Conservation (phyloP, 2,797 vertebrate species). For the Argyrosomus regius region DNA sequence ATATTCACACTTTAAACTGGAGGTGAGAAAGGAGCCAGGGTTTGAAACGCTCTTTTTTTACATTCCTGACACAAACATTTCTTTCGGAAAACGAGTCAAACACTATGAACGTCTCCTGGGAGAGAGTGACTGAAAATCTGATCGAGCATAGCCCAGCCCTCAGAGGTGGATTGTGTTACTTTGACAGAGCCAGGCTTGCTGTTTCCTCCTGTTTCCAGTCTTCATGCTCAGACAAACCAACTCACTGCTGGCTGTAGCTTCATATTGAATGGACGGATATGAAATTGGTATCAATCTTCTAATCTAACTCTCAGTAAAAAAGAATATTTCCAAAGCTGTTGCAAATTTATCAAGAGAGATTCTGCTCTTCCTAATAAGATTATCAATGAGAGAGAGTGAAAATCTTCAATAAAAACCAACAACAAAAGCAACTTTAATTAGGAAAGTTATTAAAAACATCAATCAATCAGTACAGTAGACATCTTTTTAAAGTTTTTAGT, state of each 20-base stretch:
- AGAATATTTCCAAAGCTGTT: not conserved
- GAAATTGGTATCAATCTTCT: not conserved
- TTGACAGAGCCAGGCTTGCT: not conserved
- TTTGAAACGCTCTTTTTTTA: not conserved
- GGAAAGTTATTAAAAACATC: not conserved
- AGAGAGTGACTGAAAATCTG: not conserved
- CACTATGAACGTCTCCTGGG: not conserved
- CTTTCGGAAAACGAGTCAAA: not conserved
- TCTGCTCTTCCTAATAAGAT: not conserved
- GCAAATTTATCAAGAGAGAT: not conserved
- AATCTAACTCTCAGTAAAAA: not conserved
- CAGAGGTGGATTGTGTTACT: not conserved
- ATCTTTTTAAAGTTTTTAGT: not conserved
- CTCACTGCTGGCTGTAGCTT: not conserved
- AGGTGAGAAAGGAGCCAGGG: not conserved
- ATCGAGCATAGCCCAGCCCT: not conserved
- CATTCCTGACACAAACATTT: not conserved
- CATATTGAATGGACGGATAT: not conserved
- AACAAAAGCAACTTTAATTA: not conserved
- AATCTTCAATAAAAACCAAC: not conserved
- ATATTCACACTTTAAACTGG: not conserved
- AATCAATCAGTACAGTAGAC: not conserved
- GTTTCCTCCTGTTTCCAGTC: not conserved
- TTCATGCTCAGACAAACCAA: not conserved
- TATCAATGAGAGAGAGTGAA: not conserved